These are phyloP conservation scores for Acipenser ruthenus DNA, from an alignment of 2,797 vertebrate species.

Conservation along the genomic window DNA sequence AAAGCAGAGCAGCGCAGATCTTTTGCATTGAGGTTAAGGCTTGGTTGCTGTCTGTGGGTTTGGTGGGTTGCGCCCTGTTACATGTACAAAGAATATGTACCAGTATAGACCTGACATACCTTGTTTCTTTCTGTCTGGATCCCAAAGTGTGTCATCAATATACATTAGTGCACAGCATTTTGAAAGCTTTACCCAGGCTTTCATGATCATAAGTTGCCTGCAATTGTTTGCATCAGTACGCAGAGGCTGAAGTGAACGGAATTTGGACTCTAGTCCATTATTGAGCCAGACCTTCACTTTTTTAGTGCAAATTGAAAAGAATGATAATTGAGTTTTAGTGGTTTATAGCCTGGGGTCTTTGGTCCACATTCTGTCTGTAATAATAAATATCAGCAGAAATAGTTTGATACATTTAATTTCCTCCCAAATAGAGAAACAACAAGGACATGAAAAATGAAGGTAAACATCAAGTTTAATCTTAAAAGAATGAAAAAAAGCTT, in stretches of 20 bases:
- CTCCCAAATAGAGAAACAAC: slow-evolving; percentile 52
- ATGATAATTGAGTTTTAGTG: slow-evolving; percentile 16
- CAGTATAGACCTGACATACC: too few relatives aligned
- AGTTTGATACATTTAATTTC: slow-evolving; percentile 61
- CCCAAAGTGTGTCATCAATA: too few relatives aligned
- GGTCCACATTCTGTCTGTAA: slow-evolving; percentile 37
- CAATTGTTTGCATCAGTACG: too few relatives aligned
- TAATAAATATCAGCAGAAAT: slow-evolving; percentile 38
- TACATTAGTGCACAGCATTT: too few relatives aligned
- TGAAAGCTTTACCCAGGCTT: neutral
- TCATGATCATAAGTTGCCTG: neutral
- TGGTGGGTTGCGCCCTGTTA: too few relatives aligned
- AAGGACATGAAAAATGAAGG: slow-evolving; percentile 55
- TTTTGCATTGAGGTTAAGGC: too few relatives aligned
- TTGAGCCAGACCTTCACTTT: neutral
- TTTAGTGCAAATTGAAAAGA: neutral
- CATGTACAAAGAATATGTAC: too few relatives aligned
- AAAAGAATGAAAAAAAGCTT: slow-evolving; percentile 59
- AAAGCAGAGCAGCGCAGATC: too few relatives aligned
- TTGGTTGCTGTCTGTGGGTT: too few relatives aligned
- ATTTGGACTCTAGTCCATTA: neutral
- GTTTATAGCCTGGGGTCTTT: slow-evolving; percentile 29
- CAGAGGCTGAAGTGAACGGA: neutral
- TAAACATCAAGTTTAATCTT: slow-evolving; percentile 55
- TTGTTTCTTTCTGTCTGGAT: too few relatives aligned